These are phyloP conservation scores for Troides aeacus DNA, from an alignment of 2,888 invertebrate species.

Conservation along the genomic window DNA sequence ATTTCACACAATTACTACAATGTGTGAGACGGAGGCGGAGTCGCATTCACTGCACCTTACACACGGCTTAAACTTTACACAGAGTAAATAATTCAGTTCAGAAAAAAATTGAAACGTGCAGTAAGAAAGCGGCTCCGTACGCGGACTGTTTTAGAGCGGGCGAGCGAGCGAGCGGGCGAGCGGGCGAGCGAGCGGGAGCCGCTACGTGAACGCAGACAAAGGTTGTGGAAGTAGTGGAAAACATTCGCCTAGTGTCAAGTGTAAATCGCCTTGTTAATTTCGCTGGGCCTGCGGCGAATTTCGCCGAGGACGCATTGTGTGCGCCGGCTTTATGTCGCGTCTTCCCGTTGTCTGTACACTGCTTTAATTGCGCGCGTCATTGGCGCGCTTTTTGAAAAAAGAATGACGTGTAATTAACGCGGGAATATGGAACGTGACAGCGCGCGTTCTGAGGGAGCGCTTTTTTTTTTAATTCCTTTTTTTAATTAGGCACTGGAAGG, in stretches of 20 bases:
- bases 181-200: constrained; percentile 44
- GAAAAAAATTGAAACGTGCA: constrained; percentile 32
- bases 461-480: constrained; percentile 65
- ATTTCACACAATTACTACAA: constrained; percentile 73
- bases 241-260: constrained; percentile 76
- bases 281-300: constrained; percentile 78
- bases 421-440: constrained; percentile 80
- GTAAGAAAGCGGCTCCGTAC: constrained; percentile 33
- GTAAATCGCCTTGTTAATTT: constrained; percentile 82
- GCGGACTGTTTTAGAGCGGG: constrained; percentile 39
- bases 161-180: constrained; percentile 44
- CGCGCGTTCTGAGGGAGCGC: constrained; percentile 74
- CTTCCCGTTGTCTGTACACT: constrained; percentile 78
- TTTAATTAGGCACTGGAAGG: constrained; percentile 74
- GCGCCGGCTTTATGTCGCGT: constrained; percentile 77
- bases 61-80: constrained; percentile 43
- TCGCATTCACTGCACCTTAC: constrained; percentile 42
- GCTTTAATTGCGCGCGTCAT: constrained; percentile 80
- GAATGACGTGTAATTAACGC: constrained; percentile 81
- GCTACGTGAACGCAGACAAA: constrained; percentile 48
- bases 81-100: constrained; percentile 41
- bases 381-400: constrained; percentile 79
- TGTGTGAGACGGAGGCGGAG: constrained; percentile 55
- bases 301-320: constrained; percentile 79
- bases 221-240: constrained; percentile 70